These are phyloP conservation scores for Mesorhabditis spiculigera DNA, from an alignment of 2,888 invertebrate species.

Conservation along the genomic window DNA sequence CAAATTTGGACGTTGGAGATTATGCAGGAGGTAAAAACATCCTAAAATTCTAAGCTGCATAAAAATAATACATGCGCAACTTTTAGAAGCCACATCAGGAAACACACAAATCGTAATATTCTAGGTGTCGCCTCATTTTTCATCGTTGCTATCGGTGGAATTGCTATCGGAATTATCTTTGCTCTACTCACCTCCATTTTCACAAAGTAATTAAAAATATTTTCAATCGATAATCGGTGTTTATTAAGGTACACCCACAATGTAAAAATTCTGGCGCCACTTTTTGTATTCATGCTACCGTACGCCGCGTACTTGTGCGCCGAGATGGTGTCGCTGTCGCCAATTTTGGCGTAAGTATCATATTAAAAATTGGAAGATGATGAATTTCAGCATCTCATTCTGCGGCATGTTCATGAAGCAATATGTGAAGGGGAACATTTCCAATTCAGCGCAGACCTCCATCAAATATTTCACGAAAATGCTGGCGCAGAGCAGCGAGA, in stretches of 20 bases:
- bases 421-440: conserved; percentile 95
- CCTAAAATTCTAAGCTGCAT: background rate
- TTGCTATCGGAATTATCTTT: conserved; percentile 49
- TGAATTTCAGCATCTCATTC: conserved; percentile 80
- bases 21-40: background rate
- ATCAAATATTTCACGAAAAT: conserved; percentile 98
- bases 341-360: conserved; percentile 90
- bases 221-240: background rate
- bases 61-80: too few relatives aligned
- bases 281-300: conserved; percentile 96
- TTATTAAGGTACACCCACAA: conserved; percentile 77
- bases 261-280: conserved; percentile 92
- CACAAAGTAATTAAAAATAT: conserved; percentile 44
- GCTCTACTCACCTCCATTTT: conserved; percentile 47
- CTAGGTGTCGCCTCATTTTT: conserved; percentile 44
- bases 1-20: conserved; percentile 2
- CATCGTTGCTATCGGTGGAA: conserved; percentile 53
- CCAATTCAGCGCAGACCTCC: conserved; percentile 92
- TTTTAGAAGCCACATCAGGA: background rate
- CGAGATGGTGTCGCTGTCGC: conserved; percentile 96
- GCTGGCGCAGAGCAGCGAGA: conserved; percentile 93
- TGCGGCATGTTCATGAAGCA: conserved; percentile 99
- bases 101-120: background rate
- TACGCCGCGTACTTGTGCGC: conserved; percentile 94
- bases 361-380: background rate